Base-by-base conservation (phyloP, 1,140 invertebrate genomes). In the Uloborus diversus region DNA sequence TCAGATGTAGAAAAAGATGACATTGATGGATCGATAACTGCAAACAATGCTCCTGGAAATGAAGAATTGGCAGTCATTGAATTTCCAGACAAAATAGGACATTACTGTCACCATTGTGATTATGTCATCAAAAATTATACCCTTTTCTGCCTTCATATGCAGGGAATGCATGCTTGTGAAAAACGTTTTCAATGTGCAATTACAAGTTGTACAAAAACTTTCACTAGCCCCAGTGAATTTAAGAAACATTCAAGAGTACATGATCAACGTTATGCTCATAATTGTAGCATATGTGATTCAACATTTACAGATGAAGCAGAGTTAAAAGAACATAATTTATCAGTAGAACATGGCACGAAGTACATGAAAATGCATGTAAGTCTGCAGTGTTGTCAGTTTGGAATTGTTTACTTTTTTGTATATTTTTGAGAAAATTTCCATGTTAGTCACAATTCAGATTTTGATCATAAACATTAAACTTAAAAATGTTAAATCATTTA, bases 141-240 rank as follows among this genome's bases (percentile, higher is more conserved):
- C 35, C 59, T 84, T 17, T 84, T 56, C 68, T 84, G 82, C 53
- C 35, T 84, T 14, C 83, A 84, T 28, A 84, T 84, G 83, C 65
- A 79, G 33, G 83, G 84, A 69, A 35, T 84, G 27, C 83, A 84
- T 53, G 57, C 73, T 13, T 53, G 73, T 32, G 73, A 82, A 17
- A 84, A 84, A 73, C 42, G 70, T 13, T 84, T 84, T 62, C 59
- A 75, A 28, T 84, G 83, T 61, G 70, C 70, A 13, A 76, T 84
- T 11, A 79, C 82, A 5, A 51, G 37, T 0, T 84, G 83, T 56
- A 64, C 79, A 25, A 42, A 57, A n/a, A 79, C 82, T 3, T 84
- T 83, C 28, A 82, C 78, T 20, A 71, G 65, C 20, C 28, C 57
- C 5, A 49, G 71, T 33, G 81, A 59, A n/a, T 83, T 83, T 64